phyloP scores from a whole-genome alignment of 92 coral and sea anemone genomes.

The Paramuricea clavata region DNA sequence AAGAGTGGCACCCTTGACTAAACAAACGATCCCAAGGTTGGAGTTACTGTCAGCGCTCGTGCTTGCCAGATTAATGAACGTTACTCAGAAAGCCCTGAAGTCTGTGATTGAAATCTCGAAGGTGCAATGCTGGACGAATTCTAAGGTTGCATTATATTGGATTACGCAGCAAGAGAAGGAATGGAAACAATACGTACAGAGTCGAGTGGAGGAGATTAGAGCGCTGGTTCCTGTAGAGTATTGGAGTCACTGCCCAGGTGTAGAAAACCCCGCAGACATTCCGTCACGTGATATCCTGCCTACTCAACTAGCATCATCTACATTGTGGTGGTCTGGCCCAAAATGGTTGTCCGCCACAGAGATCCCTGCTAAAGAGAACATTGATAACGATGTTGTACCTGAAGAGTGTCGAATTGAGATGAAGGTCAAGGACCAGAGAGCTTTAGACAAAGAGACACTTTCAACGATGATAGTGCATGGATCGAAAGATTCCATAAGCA shows the following conservation, averaged over 20 bases:
- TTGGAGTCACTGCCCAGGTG: constrained; percentile 60
- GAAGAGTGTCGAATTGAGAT: constrained; percentile 44
- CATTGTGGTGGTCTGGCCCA: constrained; percentile 66
- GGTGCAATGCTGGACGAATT: constrained; percentile 65
- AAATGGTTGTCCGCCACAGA: constrained; percentile 22
- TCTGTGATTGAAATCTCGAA: constrained; percentile 32
- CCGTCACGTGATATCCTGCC: constrained; percentile 65
- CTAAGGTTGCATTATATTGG: constrained; percentile 58
- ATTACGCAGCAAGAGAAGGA: constrained; percentile 53
- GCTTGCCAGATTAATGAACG: constrained; percentile 47
- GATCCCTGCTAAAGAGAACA: background rate
- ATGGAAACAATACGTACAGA: constrained; percentile 69
- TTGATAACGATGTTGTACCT: constrained; percentile 12
- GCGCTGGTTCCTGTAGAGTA: constrained; percentile 32
- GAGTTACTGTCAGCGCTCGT: constrained; percentile 60
- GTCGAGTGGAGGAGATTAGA: constrained; percentile 61
- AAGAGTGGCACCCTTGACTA: constrained; percentile 58
- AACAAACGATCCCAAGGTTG: constrained; percentile 59
- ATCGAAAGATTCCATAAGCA: too few species aligned
- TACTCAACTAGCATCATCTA: constrained; percentile 15
- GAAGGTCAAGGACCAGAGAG: constrained; percentile 50
- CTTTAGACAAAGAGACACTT: background rate
- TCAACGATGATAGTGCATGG: too few species aligned
- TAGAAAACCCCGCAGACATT: constrained; percentile 66
- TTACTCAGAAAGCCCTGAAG: constrained; percentile 46